Evolutionary conservation across 2,113 vertebrate genomes (phyloP).

Genomic region (Ophiodon elongatus): DNA sequence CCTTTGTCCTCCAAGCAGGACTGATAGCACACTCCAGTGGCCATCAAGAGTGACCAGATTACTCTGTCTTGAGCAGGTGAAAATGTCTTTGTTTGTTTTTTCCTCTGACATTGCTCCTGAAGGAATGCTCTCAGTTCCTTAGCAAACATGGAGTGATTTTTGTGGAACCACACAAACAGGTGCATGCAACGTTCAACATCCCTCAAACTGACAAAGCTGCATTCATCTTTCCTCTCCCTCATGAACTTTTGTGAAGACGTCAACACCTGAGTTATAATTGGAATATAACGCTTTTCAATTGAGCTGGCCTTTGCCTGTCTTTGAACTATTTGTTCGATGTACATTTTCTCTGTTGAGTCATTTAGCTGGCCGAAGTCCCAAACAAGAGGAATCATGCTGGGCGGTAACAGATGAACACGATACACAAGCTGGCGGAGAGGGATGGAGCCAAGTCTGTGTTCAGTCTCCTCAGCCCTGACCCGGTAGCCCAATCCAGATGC

Average conservation of each 20-base stretch:
- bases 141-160: conserved; percentile 74
- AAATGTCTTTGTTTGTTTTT: background rate
- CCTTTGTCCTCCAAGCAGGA: conserved; percentile 87
- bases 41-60: conserved; percentile 89
- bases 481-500: conserved; percentile 89
- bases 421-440: conserved; percentile 93
- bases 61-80: conserved; percentile 39
- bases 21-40: conserved; percentile 89
- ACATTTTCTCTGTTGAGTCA: conserved; percentile 79
- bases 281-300: fast-evolving
- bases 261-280: conserved; percentile 79
- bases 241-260: conserved; percentile 88
- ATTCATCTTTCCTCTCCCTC: conserved; percentile 84
- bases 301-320: conserved; percentile 62
- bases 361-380: conserved; percentile 95
- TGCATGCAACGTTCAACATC: conserved; percentile 92
- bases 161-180: conserved; percentile 88
- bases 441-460: conserved; percentile 88
- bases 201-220: conserved; percentile 90
- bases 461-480: conserved; percentile 86
- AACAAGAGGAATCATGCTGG: conserved; percentile 90
- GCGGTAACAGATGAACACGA: conserved; percentile 90
- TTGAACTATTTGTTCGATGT: conserved; percentile 90
- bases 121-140: conserved; percentile 22
- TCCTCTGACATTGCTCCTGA: background rate